Evolutionary conservation across 2,888 invertebrate genomes (phyloP), one percentile per base, ranked within the genome.

Genomic region (Orthonychiurus folsomi): DNA sequence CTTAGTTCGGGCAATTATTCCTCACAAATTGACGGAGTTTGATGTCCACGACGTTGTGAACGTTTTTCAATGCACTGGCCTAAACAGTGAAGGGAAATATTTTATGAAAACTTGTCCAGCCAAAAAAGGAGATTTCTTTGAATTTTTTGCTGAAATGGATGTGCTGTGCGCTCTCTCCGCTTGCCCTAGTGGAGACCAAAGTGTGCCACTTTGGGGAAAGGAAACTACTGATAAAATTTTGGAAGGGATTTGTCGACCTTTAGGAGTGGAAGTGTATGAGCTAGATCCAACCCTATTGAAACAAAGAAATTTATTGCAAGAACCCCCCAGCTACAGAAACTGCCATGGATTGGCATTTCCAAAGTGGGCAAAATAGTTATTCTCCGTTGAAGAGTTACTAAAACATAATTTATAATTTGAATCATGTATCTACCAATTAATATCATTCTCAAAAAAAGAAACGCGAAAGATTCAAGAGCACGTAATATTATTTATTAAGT

Each of bases 21-120:
- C 77, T 53, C 75, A 75, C 3, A 78, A 77, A 12, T 70, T 80
- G 60, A 71, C 66, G 2, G 80, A 80, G 65, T 75, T 76, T 24
- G 79, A 80, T 72, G 80, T 80, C 0, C 80, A 81, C 66, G 80
- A 81, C 73, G 80, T 80, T 1, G 79, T 80, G 78, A 81, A 81
- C 69, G 79, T 81, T 54, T 81, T 81, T 57, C 80, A 80, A 79
- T 78, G 79, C 62, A 81, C 80, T 0, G 70, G 70, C 9, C 63
- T 72, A 18, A 65, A 77, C 76, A 77, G 79, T 57, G 79, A 80
- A 12, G 76, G 78, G 28, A 79, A 80, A 69, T 81, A 81, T 68
- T 81, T 81, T 66, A 78, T 78, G 67, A 81, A 81, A 62, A 78
- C 78, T 2, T 80, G 78, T 67, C 80, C 80, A 1, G 78, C 79